A percentile compares a stretch with the other conserved stretches of the same genome.
Evolutionary conservation across 2,113 vertebrate genomes (phyloP).

Genomic region (Brachirus orientalis): DNA sequence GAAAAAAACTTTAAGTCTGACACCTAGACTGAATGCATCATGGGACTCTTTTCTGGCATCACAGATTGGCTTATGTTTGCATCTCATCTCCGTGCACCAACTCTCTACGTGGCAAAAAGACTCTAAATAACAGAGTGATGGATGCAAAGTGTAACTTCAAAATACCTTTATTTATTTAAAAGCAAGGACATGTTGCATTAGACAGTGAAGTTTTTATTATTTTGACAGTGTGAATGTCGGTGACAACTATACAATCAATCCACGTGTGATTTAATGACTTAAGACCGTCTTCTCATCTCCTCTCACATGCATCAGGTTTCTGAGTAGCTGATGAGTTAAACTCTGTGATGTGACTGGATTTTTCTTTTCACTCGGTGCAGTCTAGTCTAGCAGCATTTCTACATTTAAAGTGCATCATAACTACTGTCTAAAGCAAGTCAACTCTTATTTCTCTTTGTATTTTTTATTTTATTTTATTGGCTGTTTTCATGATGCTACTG

Average conservation of each 20-base stretch:
- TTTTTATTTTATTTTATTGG: too few relatives aligned
- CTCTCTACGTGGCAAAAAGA: background rate
- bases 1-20: too few relatives aligned
- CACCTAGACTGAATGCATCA: too few relatives aligned
- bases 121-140: background rate
- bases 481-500: too few relatives aligned
- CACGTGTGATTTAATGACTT: constrained; percentile 16
- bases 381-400: constrained; percentile 12
- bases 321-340: constrained; percentile 4
- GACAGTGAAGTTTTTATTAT: constrained; percentile 18
- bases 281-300: background rate
- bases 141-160: constrained; percentile 12
- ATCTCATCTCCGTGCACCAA: too few relatives aligned
- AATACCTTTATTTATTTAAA: constrained; percentile 17
- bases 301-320: background rate
- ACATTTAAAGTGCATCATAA: constrained; percentile 27
- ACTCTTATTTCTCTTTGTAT: too few relatives aligned
- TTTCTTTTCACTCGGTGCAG: constrained; percentile 18
- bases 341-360: background rate
- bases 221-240: constrained; percentile 6
- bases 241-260: constrained; percentile 8
- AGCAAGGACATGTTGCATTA: constrained; percentile 15
- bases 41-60: too few relatives aligned
- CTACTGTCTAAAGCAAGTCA: background rate
- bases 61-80: too few relatives aligned